Evolutionary conservation across 2,113 vertebrate species (phyloP).

Genomic region (Melanostigma gelatinosum): DNA sequence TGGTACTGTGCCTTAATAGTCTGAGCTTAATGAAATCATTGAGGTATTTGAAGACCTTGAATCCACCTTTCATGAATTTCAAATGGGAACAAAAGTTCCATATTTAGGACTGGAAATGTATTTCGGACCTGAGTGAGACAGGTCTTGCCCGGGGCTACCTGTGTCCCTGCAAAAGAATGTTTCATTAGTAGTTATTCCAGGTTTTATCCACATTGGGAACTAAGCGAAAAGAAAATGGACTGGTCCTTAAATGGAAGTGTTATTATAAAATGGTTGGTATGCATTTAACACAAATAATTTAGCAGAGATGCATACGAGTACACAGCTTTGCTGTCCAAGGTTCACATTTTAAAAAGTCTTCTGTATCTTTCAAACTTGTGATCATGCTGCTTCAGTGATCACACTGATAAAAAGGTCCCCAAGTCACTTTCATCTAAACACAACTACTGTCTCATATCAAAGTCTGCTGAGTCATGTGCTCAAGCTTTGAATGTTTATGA

Average conservation of each 20-base stretch:
- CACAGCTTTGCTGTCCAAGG: neutral
- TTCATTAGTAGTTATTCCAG: neutral
- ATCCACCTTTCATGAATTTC: neutral
- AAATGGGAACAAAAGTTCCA: neutral
- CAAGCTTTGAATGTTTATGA: constrained; percentile 37
- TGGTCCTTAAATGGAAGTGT: neutral
- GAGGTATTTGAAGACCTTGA: neutral
- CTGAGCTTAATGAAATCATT: neutral
- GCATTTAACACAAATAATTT: neutral
- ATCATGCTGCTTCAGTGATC: neutral
- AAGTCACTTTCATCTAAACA: constrained; percentile 24
- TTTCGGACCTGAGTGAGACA: neutral
- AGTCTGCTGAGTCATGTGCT: constrained; percentile 18
- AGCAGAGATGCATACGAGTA: neutral
- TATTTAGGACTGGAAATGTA: neutral
- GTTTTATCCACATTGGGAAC: neutral
- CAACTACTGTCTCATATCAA: constrained; percentile 26
- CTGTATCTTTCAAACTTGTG: constrained; percentile 5
- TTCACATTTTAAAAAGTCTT: neutral
- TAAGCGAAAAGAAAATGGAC: neutral
- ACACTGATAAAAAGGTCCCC: constrained; percentile 2
- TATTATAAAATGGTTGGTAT: neutral
- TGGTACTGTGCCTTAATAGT: neutral
- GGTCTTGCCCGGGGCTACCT: neutral
- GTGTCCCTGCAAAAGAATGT: neutral